phyloP scores from a whole-genome alignment of 2,797 vertebrate genomes.

The Emydoidea blandingii region DNA sequence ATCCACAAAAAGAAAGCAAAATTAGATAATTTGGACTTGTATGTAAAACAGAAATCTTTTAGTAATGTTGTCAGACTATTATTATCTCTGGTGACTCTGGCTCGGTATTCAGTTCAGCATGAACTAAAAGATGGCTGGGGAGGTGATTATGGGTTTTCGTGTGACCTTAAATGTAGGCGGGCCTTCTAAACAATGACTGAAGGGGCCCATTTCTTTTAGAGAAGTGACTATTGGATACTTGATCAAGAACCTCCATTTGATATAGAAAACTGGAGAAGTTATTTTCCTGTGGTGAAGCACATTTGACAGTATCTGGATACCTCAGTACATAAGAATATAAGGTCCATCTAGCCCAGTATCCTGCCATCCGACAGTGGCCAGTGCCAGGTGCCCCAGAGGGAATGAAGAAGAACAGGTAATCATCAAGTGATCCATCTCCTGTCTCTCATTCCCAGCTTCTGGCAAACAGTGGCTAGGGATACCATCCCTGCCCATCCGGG shows the following conservation, averaged over 20 bases:
- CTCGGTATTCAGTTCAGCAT: not conserved
- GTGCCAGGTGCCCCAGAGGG: too few relatives aligned
- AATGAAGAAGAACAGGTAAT: too few relatives aligned
- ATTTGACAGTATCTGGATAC: not conserved
- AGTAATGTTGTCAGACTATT: not conserved
- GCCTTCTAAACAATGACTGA: not conserved
- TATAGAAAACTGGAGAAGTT: not conserved
- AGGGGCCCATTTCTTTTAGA: not conserved
- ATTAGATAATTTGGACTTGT: not conserved
- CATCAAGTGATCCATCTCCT: too few relatives aligned
- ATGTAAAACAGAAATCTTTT: constrained; percentile 24
- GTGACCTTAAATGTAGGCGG: not conserved
- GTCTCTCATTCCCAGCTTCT: too few relatives aligned
- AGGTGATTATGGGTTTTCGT: not conserved
- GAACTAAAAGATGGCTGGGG: not conserved
- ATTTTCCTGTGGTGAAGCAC: fast-evolving
- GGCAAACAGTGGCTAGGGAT: too few relatives aligned
- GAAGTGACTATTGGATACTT: not conserved
- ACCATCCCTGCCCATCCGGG: too few relatives aligned
- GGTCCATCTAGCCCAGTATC: too few relatives aligned
- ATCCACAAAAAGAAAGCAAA: constrained; percentile 8
- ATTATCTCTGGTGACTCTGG: not conserved
- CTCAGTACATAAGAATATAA: not conserved
- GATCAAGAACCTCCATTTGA: not conserved
- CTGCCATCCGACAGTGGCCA: too few relatives aligned